Conservation (phyloP, 2,113 vertebrate species). For the Silurus glanis region DNA sequence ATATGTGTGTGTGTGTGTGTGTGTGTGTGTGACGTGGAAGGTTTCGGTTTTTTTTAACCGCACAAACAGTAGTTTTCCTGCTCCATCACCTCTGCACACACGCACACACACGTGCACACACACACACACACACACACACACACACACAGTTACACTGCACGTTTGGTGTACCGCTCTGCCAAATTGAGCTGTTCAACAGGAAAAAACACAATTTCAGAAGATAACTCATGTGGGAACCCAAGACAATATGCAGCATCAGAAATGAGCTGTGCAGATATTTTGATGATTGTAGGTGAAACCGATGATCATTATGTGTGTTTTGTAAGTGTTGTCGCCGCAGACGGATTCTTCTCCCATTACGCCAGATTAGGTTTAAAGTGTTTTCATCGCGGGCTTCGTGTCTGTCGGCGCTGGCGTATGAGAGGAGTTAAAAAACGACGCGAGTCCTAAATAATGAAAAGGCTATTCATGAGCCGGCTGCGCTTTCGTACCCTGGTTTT, state of each 20-base stretch:
- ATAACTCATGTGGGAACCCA: neutral
- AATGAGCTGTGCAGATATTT: neutral
- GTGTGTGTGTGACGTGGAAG: neutral
- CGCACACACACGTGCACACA: neutral
- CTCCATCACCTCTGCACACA: conserved; percentile 31
- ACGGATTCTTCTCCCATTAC: conserved; percentile 19
- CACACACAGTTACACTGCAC: neutral
- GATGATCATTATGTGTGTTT: neutral
- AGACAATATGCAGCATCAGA: neutral
- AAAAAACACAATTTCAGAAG: neutral
- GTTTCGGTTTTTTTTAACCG: neutral
- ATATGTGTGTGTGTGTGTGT: neutral
- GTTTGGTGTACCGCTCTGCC: neutral
- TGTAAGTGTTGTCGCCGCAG: neutral
- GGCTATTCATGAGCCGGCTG: conserved; percentile 43
- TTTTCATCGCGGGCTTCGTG: conserved; percentile 31
- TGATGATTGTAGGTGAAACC: neutral
- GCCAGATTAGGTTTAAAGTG: conserved; percentile 39
- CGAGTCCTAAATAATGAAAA: conserved; percentile 49
- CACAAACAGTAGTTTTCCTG: conserved; percentile 22
- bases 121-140: neutral
- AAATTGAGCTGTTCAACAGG: neutral
- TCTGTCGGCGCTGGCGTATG: conserved; percentile 39
- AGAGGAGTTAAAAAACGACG: conserved; percentile 19
- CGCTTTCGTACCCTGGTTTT: neutral